Evolutionary conservation across 1,140 invertebrate species (phyloP).

Genomic region (Drosophila equinoxialis): DNA sequence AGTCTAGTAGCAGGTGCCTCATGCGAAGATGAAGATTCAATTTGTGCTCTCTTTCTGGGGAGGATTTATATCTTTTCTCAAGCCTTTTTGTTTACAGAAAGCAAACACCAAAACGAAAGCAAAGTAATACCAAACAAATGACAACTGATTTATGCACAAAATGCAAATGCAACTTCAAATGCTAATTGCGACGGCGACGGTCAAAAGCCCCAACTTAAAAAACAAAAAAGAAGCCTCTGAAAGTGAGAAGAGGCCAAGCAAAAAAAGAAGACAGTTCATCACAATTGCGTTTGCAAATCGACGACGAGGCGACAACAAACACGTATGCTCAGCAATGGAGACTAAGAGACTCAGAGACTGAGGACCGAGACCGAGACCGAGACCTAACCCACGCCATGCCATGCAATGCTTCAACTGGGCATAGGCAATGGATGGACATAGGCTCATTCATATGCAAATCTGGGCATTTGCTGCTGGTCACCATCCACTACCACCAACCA

Average conservation of each 20-base stretch:
- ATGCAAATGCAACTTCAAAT: slow-evolving; percentile 81
- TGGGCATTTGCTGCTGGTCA: slow-evolving; percentile 42
- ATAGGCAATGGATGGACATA: background rate
- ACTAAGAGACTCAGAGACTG: too few relatives aligned
- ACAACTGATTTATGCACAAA: slow-evolving; percentile 68
- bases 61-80: slow-evolving; percentile 15
- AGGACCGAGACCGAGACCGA: background rate
- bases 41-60: background rate
- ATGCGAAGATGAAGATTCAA: background rate
- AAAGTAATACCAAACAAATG: slow-evolving; percentile 5
- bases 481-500: slow-evolving; percentile 47
- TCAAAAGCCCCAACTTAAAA: slow-evolving; percentile 57
- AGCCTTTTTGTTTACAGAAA: slow-evolving; percentile 53
- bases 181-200: slow-evolving; percentile 79
- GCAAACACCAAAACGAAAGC: slow-evolving; percentile 18
- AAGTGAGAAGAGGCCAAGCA: background rate
- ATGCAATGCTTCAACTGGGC: background rate
- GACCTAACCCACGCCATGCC: slow-evolving; percentile 36
- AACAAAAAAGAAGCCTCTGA: slow-evolving; percentile 7
- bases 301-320: slow-evolving; percentile 37
- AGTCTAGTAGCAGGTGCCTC: too few relatives aligned
- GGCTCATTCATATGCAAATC: slow-evolving; percentile 79
- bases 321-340: slow-evolving; percentile 46
- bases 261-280: slow-evolving; percentile 64
- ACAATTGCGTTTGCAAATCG: slow-evolving; percentile 72